A percentile compares a stretch with the other conserved stretches of the same genome.
Conservation (phyloP, 2,888 invertebrate genomes). For the Aphodius granarius region DNA sequence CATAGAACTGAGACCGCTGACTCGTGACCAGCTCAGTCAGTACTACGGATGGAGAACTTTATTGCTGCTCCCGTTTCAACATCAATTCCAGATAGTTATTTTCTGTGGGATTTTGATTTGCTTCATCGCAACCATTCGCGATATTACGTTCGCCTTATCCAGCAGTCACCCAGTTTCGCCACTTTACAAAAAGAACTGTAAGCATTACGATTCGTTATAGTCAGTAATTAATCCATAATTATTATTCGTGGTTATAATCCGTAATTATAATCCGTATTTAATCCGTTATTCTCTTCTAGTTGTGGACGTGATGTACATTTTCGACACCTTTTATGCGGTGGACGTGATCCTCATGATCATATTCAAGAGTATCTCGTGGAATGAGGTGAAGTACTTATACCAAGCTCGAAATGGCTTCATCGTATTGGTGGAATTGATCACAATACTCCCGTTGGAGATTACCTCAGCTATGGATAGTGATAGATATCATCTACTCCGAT, state of each 20-base stretch:
- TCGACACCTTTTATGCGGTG: slow-evolving; percentile 21
- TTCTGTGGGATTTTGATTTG: slow-evolving; percentile 10
- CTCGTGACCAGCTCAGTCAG: not conserved
- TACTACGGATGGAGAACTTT: not conserved
- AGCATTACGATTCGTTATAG: not conserved
- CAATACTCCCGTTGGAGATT: slow-evolving; percentile 13
- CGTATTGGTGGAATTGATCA: slow-evolving; percentile 11
- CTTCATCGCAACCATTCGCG: not conserved
- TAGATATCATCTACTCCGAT: not conserved
- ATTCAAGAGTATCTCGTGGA: slow-evolving; percentile 18
- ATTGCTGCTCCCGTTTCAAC: slow-evolving; percentile 19
- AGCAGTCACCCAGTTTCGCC: not conserved
- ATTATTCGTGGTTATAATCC: not conserved
- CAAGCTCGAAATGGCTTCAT: slow-evolving; percentile 18
- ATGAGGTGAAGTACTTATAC: slow-evolving; percentile 15
- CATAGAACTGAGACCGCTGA: not conserved
- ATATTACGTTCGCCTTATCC: slow-evolving; percentile 5
- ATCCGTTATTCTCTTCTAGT: slow-evolving; percentile 7
- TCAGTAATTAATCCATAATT: not conserved
- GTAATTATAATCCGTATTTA: not conserved
- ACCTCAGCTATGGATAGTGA: not conserved
- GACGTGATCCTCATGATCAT: slow-evolving; percentile 19
- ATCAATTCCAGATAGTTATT: slow-evolving; percentile 17
- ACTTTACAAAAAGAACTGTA: not conserved
- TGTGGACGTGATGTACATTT: slow-evolving; percentile 7